Evolutionary conservation across 2,888 invertebrate species (phyloP), one percentile per base, ranked within the genome.

Genomic region (Drosophila longiperda): DNA sequence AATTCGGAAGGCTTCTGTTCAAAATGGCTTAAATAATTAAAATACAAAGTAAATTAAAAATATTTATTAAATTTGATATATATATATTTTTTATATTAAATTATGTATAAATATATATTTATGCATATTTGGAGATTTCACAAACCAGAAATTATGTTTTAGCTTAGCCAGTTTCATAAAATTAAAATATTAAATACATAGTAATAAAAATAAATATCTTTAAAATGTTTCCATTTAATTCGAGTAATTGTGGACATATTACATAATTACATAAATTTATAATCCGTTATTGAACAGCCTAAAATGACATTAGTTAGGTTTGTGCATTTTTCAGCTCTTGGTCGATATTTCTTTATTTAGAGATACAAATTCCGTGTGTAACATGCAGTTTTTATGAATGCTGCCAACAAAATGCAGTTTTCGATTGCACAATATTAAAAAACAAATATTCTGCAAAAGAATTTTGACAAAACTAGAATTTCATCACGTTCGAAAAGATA

Each of bases 401-500:
- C 40, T 53, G 5, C 12, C 29, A 61, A 33, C 15, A 20, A 66
- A 58, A 5, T 15, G 54, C 11, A 38, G 17, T 34, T 50, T 55
- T 49, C 29, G 26, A 29, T 38, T 57, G 45, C n/a, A 12, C 45
- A 12, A 23, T 4, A 38, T 33, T 33, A 34, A 42, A 11, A 53
- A 58, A 9, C 23, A 5, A 73, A 45, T 6, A 48, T 52, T 57
- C 32, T 12, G 52, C 45, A 20, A 45, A 38, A 45, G 33, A 64
- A 65, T 49, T 50, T 60, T 52, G 20, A 20, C 5, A 65, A 55
- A 58, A 53, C 45, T 61, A 32, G 58, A 75, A 72, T 45, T 61
- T 66, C 66, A 53, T 36, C 72, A 72, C 59, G 59, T 63, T 75
- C 42, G 20, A 38, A 59, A 55, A 52, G 50, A 54, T 59, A 55